Percentiles rank a stretch among this genome's conserved stretches.
Conservation (phyloP, 2,113 vertebrate species). For the Pseudolaguvia tuberculata region DNA sequence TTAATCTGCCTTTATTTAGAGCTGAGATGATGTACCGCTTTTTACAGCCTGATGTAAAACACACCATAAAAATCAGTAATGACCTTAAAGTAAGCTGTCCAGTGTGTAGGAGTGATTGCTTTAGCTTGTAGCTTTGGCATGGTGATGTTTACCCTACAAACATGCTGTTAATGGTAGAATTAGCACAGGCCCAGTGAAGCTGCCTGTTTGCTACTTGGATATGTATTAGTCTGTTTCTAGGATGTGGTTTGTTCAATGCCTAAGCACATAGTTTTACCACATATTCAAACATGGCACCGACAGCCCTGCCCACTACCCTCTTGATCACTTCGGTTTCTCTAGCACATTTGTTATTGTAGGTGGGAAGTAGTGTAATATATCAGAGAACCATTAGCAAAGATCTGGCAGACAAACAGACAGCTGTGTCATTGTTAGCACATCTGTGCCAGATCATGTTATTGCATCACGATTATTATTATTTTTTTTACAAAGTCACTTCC, state of each 20-base stretch:
- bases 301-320: neutral
- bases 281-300: slow-evolving; percentile 24
- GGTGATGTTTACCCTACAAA: slow-evolving; percentile 8
- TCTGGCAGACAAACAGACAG: neutral
- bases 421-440: neutral
- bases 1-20: neutral
- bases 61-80: slow-evolving; percentile 30
- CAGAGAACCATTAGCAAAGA: too few relatives aligned
- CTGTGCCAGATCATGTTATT: neutral
- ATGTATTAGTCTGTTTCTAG: neutral
- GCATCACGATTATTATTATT: neutral
- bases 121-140: slow-evolving; percentile 7
- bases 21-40: slow-evolving; percentile 29
- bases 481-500: slow-evolving; percentile 10
- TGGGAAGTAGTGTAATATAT: neutral
- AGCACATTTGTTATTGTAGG: too few relatives aligned
- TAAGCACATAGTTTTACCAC: neutral
- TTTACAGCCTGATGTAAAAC: slow-evolving; percentile 20
- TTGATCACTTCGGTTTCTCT: neutral
- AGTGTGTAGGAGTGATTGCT: slow-evolving; percentile 23
- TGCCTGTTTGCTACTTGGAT: too few relatives aligned
- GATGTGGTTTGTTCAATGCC: slow-evolving; percentile 5
- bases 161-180: neutral
- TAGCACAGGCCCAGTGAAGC: neutral
- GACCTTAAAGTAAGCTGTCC: slow-evolving; percentile 50